Evolutionary conservation across 2,888 invertebrate genomes (phyloP).

Genomic region (Habroteleia sp.): DNA sequence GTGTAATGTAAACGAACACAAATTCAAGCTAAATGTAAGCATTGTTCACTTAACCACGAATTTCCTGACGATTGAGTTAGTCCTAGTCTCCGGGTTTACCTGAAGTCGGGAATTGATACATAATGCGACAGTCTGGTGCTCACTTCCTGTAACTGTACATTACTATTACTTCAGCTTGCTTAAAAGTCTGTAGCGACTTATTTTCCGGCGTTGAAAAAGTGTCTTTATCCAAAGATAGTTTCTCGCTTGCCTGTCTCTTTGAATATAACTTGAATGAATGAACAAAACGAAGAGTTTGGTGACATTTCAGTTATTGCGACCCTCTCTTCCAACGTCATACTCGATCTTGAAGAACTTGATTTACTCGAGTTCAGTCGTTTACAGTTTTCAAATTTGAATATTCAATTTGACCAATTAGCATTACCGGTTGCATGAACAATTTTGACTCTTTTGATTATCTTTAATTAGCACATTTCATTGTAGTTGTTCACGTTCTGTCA

Average conservation of each 20-base stretch:
- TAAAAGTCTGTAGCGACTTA: slow-evolving; percentile 45
- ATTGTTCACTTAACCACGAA: slow-evolving; percentile 42
- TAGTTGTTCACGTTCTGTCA: too few species aligned
- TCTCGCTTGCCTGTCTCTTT: slow-evolving; percentile 2
- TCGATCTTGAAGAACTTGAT: slow-evolving; percentile 12
- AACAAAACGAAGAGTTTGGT: slow-evolving; percentile 28
- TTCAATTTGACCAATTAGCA: not conserved
- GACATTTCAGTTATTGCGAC: slow-evolving; percentile 12
- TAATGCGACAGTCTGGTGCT: slow-evolving; percentile 54
- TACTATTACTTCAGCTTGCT: slow-evolving; percentile 49
- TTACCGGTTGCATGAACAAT: not conserved
- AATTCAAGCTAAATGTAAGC: slow-evolving; percentile 31
- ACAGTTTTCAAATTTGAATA: slow-evolving; percentile 1
- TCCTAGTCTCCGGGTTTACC: slow-evolving; percentile 11
- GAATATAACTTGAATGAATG: slow-evolving; percentile 44
- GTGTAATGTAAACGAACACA: slow-evolving; percentile 14
- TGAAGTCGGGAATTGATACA: slow-evolving; percentile 53
- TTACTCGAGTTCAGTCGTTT: not conserved
- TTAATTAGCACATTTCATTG: too few species aligned
- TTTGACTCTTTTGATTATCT: too few species aligned
- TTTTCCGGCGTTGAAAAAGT: slow-evolving; percentile 37
- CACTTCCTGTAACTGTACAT: slow-evolving; percentile 63
- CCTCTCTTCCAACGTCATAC: slow-evolving; percentile 5
- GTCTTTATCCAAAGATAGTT: slow-evolving; percentile 31
- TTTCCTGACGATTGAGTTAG: slow-evolving; percentile 20